Evolutionary conservation across 2,113 vertebrate genomes (phyloP).

Genomic region (Octodon degus): DNA sequence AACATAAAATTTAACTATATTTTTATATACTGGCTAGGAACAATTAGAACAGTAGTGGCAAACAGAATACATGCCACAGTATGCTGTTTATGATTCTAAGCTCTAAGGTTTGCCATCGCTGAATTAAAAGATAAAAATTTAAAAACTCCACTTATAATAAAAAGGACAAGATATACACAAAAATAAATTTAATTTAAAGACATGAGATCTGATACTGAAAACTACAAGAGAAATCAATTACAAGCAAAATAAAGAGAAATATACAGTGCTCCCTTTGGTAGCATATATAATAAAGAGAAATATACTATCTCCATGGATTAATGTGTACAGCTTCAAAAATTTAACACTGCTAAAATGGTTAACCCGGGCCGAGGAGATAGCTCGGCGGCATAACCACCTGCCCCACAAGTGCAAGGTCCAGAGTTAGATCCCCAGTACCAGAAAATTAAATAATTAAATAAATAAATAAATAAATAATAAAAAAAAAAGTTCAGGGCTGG

Average conservation of each 20-base stretch:
- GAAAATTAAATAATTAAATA: no score
- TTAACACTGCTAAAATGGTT: not conserved
- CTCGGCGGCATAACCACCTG: no score
- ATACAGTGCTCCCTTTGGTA: no score
- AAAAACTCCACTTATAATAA: not conserved
- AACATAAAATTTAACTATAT: conserved; percentile 12
- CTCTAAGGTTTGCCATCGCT: not conserved
- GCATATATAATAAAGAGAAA: not conserved
- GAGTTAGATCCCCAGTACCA: no score
- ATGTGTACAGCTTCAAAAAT: not conserved
- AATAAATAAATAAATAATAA: no score
- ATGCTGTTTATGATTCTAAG: not conserved
- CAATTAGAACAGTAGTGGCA: not conserved
- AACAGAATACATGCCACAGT: not conserved
- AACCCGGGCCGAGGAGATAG: not conserved
- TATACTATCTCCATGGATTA: not conserved
- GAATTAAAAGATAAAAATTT: not conserved
- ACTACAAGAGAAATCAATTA: not conserved
- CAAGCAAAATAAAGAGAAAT: not conserved
- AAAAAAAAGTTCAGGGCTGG: no score
- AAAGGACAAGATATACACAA: not conserved
- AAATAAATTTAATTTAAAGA: conserved; percentile 21
- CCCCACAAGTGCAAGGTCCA: no score
- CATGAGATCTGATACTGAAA: not conserved
- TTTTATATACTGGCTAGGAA: conserved; percentile 4